These are phyloP conservation scores for Halesus radiatus DNA, from an alignment of 1,140 invertebrate genomes.

Conservation along the genomic window DNA sequence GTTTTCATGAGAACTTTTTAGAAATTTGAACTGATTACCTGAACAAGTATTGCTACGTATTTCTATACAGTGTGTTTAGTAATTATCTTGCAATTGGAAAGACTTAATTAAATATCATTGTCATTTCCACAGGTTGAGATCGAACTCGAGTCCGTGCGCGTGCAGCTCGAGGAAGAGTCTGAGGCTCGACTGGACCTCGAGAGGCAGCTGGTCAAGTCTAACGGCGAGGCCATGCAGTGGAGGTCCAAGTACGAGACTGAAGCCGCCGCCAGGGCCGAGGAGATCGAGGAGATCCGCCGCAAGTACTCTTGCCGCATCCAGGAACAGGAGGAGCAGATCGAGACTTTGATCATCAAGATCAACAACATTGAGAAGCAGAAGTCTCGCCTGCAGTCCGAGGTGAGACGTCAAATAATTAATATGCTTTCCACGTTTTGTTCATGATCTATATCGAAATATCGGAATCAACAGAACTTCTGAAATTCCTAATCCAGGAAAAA, in stretches of 20 bases:
- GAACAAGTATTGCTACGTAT: too few species aligned
- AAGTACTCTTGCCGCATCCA: slow-evolving; percentile 93
- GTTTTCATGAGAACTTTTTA: too few species aligned
- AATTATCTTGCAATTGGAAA: too few species aligned
- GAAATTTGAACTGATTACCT: too few species aligned
- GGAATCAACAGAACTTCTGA: too few species aligned
- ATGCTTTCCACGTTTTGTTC: too few species aligned
- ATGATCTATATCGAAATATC: too few species aligned
- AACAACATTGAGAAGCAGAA: slow-evolving; percentile 96
- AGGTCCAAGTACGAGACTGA: slow-evolving; percentile 94
- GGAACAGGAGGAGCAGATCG: slow-evolving; percentile 97
- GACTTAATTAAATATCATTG: too few species aligned
- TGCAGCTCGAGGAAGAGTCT: slow-evolving; percentile 95
- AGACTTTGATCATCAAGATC: slow-evolving; percentile 91
- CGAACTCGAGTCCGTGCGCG: slow-evolving; percentile 92
- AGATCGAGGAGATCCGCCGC: slow-evolving; percentile 92
- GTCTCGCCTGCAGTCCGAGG: slow-evolving; percentile 94
- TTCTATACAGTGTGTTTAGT: too few species aligned
- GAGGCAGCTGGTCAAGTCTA: slow-evolving; percentile 92
- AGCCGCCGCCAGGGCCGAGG: slow-evolving; percentile 89
- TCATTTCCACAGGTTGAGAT: slow-evolving; percentile 79
- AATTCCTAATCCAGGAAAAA: too few species aligned
- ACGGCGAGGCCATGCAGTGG: slow-evolving; percentile 90
- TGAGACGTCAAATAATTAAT: slow-evolving; percentile 45
- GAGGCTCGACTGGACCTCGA: slow-evolving; percentile 95